Evolutionary conservation across 2,797 vertebrate genomes (phyloP), one percentile per base, ranked within the genome.

Genomic region (Mus spretus): DNA sequence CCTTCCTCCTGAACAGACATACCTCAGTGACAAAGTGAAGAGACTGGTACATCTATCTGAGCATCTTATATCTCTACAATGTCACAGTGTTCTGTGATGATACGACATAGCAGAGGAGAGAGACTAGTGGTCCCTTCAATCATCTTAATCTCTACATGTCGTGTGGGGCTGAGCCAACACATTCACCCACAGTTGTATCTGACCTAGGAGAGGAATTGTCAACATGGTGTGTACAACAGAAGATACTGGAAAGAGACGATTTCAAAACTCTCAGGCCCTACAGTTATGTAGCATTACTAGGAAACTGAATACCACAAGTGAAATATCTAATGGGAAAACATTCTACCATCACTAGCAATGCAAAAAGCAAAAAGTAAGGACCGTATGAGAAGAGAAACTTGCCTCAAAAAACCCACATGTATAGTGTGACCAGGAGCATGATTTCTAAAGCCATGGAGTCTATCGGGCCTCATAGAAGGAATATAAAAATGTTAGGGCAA

Each of bases 291-390:
- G 70, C 77, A 85, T 44, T 78, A 85, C 90, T 75, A 22, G 47
- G 24, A 40, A 93, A 63, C 44, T 55, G 72, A 95, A 93, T 11
- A 91, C 4, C 91, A 37, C 75, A 81, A 61, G 13, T 67, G 72
- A 94, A 87, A 91, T 3, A 15, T 47, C 85, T 59, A 75, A 47
- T 6, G 57, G 61, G 87, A 93, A 72, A 94, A 65, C 37, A 90
- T 34, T n/a, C 53, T 26, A 59, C 34, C n/a, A 90, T 50, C 79
- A 50, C 61, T 1, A 89, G 90, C 78, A 86, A 74, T 13, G 40
- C n/a, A 74, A 87, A 95, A 95, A 96, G 75, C 34, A 96, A 72
- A 34, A 9, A 0, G 4, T 34, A 57, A 79, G 63, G n/a, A 4
- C 50, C 63, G 82, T 10, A 4, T 53, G 40, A 82, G 61, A 81